phyloP scores from a whole-genome alignment of 2,113 vertebrate species.

The Maccullochella peelii region DNA sequence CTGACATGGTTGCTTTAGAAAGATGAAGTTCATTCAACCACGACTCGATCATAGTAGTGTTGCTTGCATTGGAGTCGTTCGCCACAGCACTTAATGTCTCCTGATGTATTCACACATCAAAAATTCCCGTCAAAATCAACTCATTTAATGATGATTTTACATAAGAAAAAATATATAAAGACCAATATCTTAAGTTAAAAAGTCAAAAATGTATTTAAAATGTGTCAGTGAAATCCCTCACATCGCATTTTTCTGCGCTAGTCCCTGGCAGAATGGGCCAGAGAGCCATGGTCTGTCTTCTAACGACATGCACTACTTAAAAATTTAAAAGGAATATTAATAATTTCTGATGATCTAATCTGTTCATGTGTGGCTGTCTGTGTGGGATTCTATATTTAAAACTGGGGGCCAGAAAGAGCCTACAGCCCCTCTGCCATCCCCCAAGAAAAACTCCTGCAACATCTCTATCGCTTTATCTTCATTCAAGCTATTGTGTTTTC shows the following conservation, averaged over 20 bases:
- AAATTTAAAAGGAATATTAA: slow-evolving; percentile 78
- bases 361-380: slow-evolving; percentile 65
- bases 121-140: background rate
- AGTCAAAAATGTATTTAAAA: background rate
- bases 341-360: slow-evolving; percentile 78
- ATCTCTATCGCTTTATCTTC: slow-evolving; percentile 21
- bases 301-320: slow-evolving; percentile 69
- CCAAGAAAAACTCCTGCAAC: slow-evolving; percentile 12
- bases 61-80: background rate
- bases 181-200: background rate
- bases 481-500: background rate
- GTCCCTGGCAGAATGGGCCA: slow-evolving; percentile 29
- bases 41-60: background rate
- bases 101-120: background rate
- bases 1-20: background rate
- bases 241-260: slow-evolving; percentile 23
- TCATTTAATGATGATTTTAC: background rate
- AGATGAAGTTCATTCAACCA: background rate
- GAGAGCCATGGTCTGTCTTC: slow-evolving; percentile 51
- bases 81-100: background rate
- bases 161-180: background rate
- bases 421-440: slow-evolving; percentile 17
- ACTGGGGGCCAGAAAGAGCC: slow-evolving; percentile 30
- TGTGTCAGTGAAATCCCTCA: background rate
- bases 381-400: slow-evolving; percentile 83